A percentile compares a stretch with the other conserved stretches of the same genome.
Conservation (phyloP, 2,888 invertebrate genomes). For the Scotopteryx bipunctaria region DNA sequence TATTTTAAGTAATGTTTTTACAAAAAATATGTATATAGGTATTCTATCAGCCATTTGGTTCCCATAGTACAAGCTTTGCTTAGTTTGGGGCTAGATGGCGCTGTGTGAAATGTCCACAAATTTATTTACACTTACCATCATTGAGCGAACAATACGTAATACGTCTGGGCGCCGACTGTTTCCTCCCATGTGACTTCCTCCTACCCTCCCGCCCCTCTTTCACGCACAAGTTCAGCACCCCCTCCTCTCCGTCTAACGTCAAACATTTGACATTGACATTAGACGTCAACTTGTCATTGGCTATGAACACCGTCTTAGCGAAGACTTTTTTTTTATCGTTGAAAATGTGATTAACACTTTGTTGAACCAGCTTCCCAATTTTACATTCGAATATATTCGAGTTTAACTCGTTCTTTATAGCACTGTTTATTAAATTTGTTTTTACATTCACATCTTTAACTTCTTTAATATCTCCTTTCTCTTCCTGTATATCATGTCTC, state of each 20-base stretch:
- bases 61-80: too few relatives aligned
- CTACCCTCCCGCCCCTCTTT: slow-evolving; percentile 65
- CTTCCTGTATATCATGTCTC: slow-evolving; percentile 28
- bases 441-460: slow-evolving; percentile 6
- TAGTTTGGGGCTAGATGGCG: too few relatives aligned
- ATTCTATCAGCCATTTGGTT: too few relatives aligned
- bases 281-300: slow-evolving; percentile 49
- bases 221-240: slow-evolving; percentile 68
- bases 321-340: slow-evolving; percentile 65
- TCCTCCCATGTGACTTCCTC: slow-evolving; percentile 69
- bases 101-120: too few relatives aligned
- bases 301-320: slow-evolving; percentile 72
- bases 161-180: slow-evolving; percentile 71
- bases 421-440: background rate
- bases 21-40: too few relatives aligned
- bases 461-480: slow-evolving; percentile 12
- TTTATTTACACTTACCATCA: slow-evolving; percentile 69
- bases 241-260: slow-evolving; percentile 36
- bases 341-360: slow-evolving; percentile 73
- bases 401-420: slow-evolving; percentile 18
- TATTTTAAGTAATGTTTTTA: too few relatives aligned
- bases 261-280: slow-evolving; percentile 50
- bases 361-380: slow-evolving; percentile 70
- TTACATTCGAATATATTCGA: slow-evolving; percentile 66
- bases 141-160: slow-evolving; percentile 58